Evolutionary conservation across 2,797 vertebrate genomes (phyloP), one percentile per base, ranked within the genome.

Genomic region (Lagocephalus sceleratus): DNA sequence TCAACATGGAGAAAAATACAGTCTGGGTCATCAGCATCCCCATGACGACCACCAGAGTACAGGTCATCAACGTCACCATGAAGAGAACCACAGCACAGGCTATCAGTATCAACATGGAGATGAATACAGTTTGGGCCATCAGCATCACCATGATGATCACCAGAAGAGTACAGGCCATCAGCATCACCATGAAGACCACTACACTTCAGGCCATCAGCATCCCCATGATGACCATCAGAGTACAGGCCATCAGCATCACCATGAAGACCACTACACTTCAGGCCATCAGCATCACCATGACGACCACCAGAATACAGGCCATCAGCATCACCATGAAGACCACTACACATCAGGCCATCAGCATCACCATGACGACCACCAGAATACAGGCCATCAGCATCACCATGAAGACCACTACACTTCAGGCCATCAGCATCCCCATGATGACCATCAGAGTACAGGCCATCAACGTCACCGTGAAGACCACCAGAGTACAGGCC

Each of bases 21-120:
- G 15, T 29, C 0, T 1, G 14, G 8, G 0, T 0, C 51, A 35
- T 20, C 38, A 53, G 0, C 65, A 76, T 35, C 56, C 54, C 5
- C 66, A 65, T 20, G 32, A 10, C 23, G 20, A 76, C 5, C 63
- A 67, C 19, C 56, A 54, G 7, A 64, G 10, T 39, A 6, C n/a
- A 14, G 0, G 4, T 1, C 47, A 50, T 40, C 41, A 43, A 2
- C 15, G 16, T 42, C 54, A 47, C 6, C 53, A 49, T 51, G 46
- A 17, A 54, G 54, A 66, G 21, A 35, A 59, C 29, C 54, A 58
- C 16, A 66, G 1, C 48, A 0, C 5, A 38, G 6, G 1, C 6
- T 35, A 39, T 32, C 19, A 17, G 1, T 47, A 45, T 40, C 61
- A 60, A 8, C 60, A 57, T 48, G 43, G 17, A 45, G 54, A 61